Evolutionary conservation across 2,888 invertebrate genomes (phyloP).

Genomic region (Aporophyla nigra): DNA sequence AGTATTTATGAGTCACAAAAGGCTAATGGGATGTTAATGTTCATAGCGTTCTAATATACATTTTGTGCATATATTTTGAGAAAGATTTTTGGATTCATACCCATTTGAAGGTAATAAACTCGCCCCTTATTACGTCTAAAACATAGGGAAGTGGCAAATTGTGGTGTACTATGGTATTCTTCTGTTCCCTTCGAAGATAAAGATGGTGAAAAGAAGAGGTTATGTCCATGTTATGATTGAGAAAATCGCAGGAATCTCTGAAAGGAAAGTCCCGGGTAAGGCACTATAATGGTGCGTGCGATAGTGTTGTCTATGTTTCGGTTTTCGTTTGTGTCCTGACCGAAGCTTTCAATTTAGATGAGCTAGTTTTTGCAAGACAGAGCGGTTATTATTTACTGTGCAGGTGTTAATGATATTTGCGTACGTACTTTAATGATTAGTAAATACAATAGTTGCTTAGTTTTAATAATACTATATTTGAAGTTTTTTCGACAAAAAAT

Average conservation of each 20-base stretch:
- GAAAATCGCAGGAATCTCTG: background rate
- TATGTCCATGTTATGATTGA: background rate
- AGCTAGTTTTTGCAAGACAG: too few species aligned
- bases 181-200: background rate
- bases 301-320: background rate
- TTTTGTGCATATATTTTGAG: background rate
- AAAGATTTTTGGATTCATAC: background rate
- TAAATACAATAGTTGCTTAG: too few species aligned
- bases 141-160: background rate
- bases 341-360: background rate
- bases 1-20: constrained; percentile 33
- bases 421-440: too few species aligned
- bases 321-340: background rate
- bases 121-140: background rate
- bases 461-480: too few species aligned
- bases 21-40: background rate
- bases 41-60: background rate
- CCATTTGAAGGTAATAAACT: background rate
- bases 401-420: too few species aligned
- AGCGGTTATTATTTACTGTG: too few species aligned
- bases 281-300: background rate
- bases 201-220: too few species aligned
- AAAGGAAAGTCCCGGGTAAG: background rate
- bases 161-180: background rate
- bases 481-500: too few species aligned